Evolutionary conservation across 2,797 vertebrate species (phyloP).

Genomic region (Hippoglossus hippoglossus): DNA sequence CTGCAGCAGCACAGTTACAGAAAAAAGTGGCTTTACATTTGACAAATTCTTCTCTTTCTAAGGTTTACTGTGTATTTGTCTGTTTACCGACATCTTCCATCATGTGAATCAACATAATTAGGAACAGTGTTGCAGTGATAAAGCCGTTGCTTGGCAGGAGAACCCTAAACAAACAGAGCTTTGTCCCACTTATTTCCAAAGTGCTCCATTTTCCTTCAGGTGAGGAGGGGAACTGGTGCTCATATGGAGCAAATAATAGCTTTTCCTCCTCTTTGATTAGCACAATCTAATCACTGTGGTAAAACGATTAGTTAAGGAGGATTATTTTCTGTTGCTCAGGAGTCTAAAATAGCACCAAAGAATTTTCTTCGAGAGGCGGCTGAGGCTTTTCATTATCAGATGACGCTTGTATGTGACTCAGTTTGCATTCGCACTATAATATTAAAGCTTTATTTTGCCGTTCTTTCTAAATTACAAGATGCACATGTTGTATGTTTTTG

Average conservation of each 20-base stretch:
- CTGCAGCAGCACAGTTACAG: no score
- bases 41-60: background rate
- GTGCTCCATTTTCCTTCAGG: constrained; percentile 10
- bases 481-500: no score
- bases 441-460: no score
- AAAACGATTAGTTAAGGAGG: background rate
- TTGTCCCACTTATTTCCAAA: constrained; percentile 24
- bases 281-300: background rate
- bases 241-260: background rate
- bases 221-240: constrained; percentile 10
- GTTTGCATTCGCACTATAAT: no score
- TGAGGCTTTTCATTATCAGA: background rate
- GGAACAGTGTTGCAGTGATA: background rate
- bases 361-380: background rate
- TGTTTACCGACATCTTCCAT: background rate
- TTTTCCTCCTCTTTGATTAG: constrained; percentile 2
- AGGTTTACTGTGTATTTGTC: no score
- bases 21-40: no score
- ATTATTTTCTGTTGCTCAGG: background rate
- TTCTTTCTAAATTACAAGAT: no score
- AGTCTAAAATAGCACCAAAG: constrained; percentile 8
- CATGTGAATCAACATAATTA: background rate
- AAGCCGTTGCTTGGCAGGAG: background rate
- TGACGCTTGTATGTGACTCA: background rate
- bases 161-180: background rate